Conservation (phyloP, 2,888 invertebrate species). For the Standfussiana lucernea region DNA sequence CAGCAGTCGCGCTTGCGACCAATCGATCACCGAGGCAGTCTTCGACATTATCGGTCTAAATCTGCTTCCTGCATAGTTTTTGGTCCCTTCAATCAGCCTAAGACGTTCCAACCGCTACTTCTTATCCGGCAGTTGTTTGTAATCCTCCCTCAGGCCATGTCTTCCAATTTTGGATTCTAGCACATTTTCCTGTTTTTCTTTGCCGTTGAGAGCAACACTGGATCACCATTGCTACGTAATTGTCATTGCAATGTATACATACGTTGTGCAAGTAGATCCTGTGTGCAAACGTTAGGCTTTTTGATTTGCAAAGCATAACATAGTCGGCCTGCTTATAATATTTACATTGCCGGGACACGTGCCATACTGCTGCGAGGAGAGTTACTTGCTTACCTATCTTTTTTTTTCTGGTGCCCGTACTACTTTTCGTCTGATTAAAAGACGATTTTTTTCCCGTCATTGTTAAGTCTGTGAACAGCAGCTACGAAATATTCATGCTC, state of each 20-base stretch:
- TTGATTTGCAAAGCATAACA: neutral
- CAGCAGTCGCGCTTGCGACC: too few relatives aligned
- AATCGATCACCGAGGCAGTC: too few relatives aligned
- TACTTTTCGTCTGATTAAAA: neutral
- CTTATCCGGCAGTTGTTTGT: too few relatives aligned
- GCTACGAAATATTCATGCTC: neutral
- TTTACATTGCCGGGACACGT: neutral
- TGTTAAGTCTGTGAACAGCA: neutral
- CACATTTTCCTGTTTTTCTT: too few relatives aligned
- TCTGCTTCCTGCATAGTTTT: neutral
- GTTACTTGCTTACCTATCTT: neutral
- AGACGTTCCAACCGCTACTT: neutral
- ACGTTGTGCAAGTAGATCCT: too few relatives aligned
- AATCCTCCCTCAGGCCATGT: too few relatives aligned
- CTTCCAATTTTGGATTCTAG: too few relatives aligned
- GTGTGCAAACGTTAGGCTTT: too few relatives aligned
- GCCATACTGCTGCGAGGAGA: neutral
- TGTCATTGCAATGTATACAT: too few relatives aligned
- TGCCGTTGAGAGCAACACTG: too few relatives aligned
- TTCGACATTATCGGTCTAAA: neutral
- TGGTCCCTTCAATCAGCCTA: neutral
- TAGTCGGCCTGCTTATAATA: neutral
- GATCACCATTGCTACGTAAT: too few relatives aligned
- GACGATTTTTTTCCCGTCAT: neutral
- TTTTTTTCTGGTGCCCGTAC: neutral